Evolutionary conservation across 2,888 invertebrate genomes (phyloP), one percentile per base, ranked within the genome.

Genomic region (Callinectes sapidus): DNA sequence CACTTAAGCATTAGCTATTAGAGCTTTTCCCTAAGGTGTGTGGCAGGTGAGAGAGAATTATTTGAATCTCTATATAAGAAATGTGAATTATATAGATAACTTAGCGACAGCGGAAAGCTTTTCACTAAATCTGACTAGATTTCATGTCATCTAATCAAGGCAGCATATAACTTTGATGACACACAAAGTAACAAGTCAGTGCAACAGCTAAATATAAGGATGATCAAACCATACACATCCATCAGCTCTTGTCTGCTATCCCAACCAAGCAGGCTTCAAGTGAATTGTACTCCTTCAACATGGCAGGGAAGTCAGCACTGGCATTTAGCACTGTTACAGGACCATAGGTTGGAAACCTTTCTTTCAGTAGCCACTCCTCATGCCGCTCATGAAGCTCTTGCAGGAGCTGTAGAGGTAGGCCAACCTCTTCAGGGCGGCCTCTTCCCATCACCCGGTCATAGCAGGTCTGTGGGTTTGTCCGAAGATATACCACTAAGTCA

Each of bases 401-500:
- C 66, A 98, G 96, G 95, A 98, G 98, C 39, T 97, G 97, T 23
- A 98, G 95, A 0, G 98, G 97, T 0, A 99, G 97, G 95, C 97
- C 97, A 92, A 97, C 96, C 96, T 99, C 99, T 96, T 99, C 98
- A 32, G 97, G 97, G 13, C 99, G 96, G 0, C 97, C 97, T 90
- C 99, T 96, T 93, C 96, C 96, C 95, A 96, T 97, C 95, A 98
- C 98, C 95, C 99, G 96, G 93, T 97, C 96, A 95, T 97, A 97
- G 0, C 97, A 97, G 35, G 97, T 96, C 95, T 97, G 97, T 18
- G 98, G 98, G 35, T 97, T 96, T 35, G 97, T 97, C 95, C 96
- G 96, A 42, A 98, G 96, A 95, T 98, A 98, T 54, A 98, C 97
- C 95, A 99, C 98, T 87, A 98, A 97, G 96, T 99, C 98, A 23